A percentile compares a stretch with the other conserved stretches of the same genome.
phyloP scores from a whole-genome alignment of 2,113 vertebrate genomes.

The Formicarius rufipectus region DNA sequence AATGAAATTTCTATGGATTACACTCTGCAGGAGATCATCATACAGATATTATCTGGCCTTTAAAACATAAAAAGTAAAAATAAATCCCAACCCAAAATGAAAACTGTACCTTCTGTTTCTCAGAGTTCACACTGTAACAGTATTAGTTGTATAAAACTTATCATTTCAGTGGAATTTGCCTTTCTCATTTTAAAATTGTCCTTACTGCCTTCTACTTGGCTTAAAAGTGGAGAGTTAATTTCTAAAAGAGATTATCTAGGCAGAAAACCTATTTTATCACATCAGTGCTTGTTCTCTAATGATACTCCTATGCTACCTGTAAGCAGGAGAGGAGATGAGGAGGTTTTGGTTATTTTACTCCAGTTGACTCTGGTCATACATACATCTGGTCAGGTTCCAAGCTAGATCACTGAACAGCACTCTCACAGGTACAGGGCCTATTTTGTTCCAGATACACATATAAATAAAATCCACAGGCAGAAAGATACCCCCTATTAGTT shows the following conservation, averaged over 20 bases:
- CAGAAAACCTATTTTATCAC: neutral
- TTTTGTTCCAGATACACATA: neutral
- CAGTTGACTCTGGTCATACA: neutral
- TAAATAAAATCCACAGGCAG: neutral
- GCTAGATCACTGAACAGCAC: neutral
- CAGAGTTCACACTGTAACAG: neutral
- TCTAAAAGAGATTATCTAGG: neutral
- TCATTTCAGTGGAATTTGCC: neutral
- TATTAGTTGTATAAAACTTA: neutral
- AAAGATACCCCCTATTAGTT: neutral
- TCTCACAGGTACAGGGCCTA: neutral
- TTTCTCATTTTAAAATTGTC: neutral
- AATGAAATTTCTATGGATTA: neutral
- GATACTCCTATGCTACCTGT: neutral
- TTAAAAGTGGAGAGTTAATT: neutral
- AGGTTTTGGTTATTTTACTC: neutral
- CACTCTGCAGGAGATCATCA: neutral
- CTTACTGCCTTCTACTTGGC: neutral
- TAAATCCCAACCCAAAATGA: neutral
- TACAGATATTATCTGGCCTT: neutral
- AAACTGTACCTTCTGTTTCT: neutral
- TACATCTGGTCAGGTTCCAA: neutral
- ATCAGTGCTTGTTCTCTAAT: neutral
- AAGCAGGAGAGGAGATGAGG: neutral
- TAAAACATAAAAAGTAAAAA: neutral